Percentiles rank a stretch among this genome's conserved stretches.
Conservation (phyloP, 2,113 vertebrate genomes). For the Nettapus auritus region DNA sequence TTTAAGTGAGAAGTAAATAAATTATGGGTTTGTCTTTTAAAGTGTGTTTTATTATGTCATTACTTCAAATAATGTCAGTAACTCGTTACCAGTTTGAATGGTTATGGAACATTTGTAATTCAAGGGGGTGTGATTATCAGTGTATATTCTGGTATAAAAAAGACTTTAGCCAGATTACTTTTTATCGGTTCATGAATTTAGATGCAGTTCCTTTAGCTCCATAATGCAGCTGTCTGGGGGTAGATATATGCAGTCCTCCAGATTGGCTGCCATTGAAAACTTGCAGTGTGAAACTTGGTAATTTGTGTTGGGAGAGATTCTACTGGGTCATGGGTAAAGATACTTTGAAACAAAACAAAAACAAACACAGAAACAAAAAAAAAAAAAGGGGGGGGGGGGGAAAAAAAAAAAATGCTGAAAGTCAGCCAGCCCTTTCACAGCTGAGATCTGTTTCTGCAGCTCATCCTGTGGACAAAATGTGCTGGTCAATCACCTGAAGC, state of each 20-base stretch:
- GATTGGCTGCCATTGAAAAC: conserved; percentile 72
- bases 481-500: conserved; percentile 21
- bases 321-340: conserved; percentile 37
- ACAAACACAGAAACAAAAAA: neutral
- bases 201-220: conserved; percentile 77
- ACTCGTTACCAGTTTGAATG: conserved; percentile 74
- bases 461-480: neutral
- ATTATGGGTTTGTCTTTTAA: conserved; percentile 78
- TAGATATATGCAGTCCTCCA: conserved; percentile 75
- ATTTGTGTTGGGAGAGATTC: conserved; percentile 31
- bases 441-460: neutral
- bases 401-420: neutral
- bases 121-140: conserved; percentile 79
- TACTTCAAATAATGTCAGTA: conserved; percentile 81
- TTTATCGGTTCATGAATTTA: conserved; percentile 84
- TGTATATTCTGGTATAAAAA: conserved; percentile 77
- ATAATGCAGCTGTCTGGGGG: conserved; percentile 76
- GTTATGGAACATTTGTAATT: conserved; percentile 83
- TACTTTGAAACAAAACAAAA: neutral
- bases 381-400: neutral
- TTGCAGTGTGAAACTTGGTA: conserved; percentile 62
- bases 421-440: neutral
- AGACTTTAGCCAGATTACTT: conserved; percentile 81
- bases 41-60: conserved; percentile 80
- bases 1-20: conserved; percentile 69